Percentiles rank a stretch among this genome's conserved stretches.
phyloP scores from a whole-genome alignment of 1,140 invertebrate genomes.

The Chionoecetes opilio region DNA sequence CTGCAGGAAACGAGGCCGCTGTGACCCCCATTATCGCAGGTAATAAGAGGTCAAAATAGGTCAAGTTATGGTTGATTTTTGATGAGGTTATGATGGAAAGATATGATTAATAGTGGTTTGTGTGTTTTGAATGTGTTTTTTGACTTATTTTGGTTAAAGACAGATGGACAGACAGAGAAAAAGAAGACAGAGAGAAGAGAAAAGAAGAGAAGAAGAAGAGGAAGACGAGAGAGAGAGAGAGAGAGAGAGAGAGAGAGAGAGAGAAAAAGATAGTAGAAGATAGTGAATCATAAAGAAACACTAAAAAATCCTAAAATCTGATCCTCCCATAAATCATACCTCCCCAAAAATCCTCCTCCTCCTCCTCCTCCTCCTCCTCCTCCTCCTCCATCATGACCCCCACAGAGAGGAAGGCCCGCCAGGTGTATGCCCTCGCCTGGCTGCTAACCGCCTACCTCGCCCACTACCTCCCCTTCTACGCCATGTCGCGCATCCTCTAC shows the following conservation, averaged over 20 bases:
- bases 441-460: conserved; percentile 84
- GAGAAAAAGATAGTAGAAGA: not conserved
- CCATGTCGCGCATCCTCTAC: conserved; percentile 85
- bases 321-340: not conserved
- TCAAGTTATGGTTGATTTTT: too few relatives aligned
- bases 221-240: not conserved
- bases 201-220: too few relatives aligned
- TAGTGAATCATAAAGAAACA: too few relatives aligned
- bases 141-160: too few relatives aligned
- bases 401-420: conserved; percentile 69
- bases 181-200: too few relatives aligned
- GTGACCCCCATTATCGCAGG: conserved; percentile 20
- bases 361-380: conserved; percentile 1
- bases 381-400: not conserved
- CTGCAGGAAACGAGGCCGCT: conserved; percentile 39
- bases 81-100: too few relatives aligned
- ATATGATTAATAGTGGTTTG: too few relatives aligned
- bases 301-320: not conserved
- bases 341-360: conserved; percentile 31
- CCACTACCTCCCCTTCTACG: conserved; percentile 86
- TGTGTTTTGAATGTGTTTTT: too few relatives aligned
- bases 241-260: not conserved
- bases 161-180: too few relatives aligned
- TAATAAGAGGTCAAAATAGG: not conserved
- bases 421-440: conserved; percentile 84